Base-by-base conservation (phyloP, 2,888 invertebrate species). In the Myathropa florea region DNA sequence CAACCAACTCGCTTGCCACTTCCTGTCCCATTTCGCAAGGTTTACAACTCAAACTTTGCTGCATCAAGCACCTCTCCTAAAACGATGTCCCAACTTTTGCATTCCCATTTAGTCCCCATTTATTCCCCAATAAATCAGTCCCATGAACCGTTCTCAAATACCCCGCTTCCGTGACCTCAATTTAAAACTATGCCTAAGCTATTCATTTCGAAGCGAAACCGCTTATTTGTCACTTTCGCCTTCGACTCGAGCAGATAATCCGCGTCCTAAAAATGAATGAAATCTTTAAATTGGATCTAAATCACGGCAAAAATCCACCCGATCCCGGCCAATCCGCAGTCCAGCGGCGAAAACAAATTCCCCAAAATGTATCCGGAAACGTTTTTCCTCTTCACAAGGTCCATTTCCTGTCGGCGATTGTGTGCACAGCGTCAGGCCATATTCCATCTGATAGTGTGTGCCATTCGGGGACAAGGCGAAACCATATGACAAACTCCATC, bases 281-380 rank as follows among this genome's bases (percentile, higher is more conserved):
- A 82, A 82, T 86, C 83, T 78, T n/a, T 70, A 83, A 83, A 86
- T 86, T 83, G 73, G 85, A 83, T 86, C 85, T 83, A 83, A 86
- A 86, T 85, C 65, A 71, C 46, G 59, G 26, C 53, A 60, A 23
- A 86, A 83, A 83, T 68, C 82, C 78, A 73, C 67, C 64, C 82
- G 78, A 86, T 78, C 77, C 10, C 24, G 14, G 24, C 9, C 57
- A 57, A 57, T 57, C 24, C 24, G 24, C 55, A 57, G 59, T 65
- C 39, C 64, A 70, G 70, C 65, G 64, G 26, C 21, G n/a, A 75
- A 57, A 81, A 68, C 75, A 60, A 63, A 73, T 77, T 64, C 82
- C 68, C 68, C 23, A 67, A 86, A 67, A 82, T 77, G 53, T 82
- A 78, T 86, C 83, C 83, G 82, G 82, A 67, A 78, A 60, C 78